Percentiles rank a stretch among this genome's conserved stretches.
Conservation (phyloP, 2,797 vertebrate genomes). For the Dermochelys coriacea region DNA sequence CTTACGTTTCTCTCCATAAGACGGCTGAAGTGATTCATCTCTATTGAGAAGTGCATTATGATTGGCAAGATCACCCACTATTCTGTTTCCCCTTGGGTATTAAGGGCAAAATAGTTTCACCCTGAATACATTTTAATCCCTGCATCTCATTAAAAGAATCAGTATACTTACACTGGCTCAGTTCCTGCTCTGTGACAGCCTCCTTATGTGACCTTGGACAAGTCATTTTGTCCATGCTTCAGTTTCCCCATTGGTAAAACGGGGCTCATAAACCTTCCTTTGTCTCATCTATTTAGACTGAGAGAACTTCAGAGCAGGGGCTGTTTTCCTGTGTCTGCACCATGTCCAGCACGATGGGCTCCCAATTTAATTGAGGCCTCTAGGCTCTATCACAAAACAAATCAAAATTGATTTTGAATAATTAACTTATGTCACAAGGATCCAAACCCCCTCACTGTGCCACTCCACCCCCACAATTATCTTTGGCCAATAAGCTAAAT, state of each 20-base stretch:
- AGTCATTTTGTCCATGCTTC: not conserved
- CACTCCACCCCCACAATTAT: not conserved
- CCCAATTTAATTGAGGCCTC: not conserved
- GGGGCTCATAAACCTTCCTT: not conserved
- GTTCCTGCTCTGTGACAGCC: not conserved
- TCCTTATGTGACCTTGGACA: not conserved
- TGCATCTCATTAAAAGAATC: too few species aligned
- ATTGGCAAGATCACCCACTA: not conserved
- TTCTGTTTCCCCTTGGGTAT: too few species aligned
- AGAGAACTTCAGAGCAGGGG: not conserved
- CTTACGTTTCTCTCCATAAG: not conserved
- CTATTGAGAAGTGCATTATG: too few species aligned
- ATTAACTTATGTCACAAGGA: not conserved
- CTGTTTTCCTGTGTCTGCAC: not conserved
- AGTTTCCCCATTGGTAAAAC: not conserved
- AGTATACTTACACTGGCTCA: not conserved
- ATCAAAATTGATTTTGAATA: not conserved
- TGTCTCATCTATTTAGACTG: not conserved
- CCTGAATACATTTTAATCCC: not conserved
- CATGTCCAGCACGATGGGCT: not conserved
- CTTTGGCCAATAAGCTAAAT: not conserved
- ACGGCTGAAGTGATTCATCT: not conserved
- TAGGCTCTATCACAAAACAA: not conserved
- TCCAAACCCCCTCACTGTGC: not conserved
- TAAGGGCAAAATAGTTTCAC: not conserved